These are phyloP conservation scores for Eugnorisma glareosa DNA, from an alignment of 2,888 invertebrate species.

Conservation along the genomic window DNA sequence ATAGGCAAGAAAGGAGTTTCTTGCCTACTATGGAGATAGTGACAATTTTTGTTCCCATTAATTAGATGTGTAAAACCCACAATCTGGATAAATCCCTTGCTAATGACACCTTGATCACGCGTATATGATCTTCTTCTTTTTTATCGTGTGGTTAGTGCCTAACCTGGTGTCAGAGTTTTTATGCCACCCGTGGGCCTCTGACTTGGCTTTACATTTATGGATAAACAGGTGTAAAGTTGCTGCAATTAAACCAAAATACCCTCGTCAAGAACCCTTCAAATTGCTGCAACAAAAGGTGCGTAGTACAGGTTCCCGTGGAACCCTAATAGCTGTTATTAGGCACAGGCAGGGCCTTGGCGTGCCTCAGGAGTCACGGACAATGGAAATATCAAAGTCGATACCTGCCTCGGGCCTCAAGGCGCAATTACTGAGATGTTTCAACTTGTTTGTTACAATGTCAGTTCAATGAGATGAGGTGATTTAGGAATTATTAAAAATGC, in stretches of 20 bases:
- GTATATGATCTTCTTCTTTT: neutral
- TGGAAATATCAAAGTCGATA: constrained; percentile 46
- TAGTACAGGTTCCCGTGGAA: constrained; percentile 34
- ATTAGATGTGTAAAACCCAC: neutral
- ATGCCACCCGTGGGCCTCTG: too few relatives aligned
- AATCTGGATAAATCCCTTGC: neutral
- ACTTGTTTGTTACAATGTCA: constrained; percentile 15
- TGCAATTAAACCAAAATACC: constrained; percentile 3
- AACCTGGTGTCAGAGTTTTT: too few relatives aligned
- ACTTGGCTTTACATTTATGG: too few relatives aligned
- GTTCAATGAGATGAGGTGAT: constrained; percentile 4
- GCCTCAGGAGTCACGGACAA: constrained; percentile 54
- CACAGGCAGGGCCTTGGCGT: constrained; percentile 49
- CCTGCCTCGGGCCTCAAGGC: constrained; percentile 43
- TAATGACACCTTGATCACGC: neutral
- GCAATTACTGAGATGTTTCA: constrained; percentile 16
- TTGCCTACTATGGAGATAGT: too few relatives aligned
- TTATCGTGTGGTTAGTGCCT: too few relatives aligned
- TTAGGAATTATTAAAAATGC: neutral
- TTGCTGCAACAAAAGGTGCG: constrained; percentile 2
- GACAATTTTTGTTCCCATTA: neutral
- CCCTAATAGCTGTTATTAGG: constrained; percentile 58
- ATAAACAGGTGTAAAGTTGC: neutral
- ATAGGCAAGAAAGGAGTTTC: too few relatives aligned
- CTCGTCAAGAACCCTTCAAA: constrained; percentile 1